phyloP scores from a whole-genome alignment of 2,888 invertebrate species.

The Chromoteleia sp. region DNA sequence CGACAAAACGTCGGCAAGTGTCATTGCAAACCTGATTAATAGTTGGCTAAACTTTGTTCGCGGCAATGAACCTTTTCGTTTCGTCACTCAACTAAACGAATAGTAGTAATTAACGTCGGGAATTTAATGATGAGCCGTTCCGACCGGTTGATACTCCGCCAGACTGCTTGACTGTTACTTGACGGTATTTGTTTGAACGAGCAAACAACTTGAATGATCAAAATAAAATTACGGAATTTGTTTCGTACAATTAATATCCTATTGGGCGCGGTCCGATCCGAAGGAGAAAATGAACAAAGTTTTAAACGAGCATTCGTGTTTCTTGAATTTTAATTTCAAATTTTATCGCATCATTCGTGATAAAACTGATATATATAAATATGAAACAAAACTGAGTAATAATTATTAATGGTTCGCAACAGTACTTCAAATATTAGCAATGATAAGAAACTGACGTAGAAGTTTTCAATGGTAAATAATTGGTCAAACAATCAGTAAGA shows the following conservation, averaged over 20 bases:
- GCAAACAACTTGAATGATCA: conserved; percentile 32
- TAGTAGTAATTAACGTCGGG: conserved; percentile 70
- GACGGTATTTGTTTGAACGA: conserved; percentile 27
- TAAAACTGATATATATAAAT: no score
- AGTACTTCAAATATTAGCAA: no score
- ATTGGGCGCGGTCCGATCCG: neutral
- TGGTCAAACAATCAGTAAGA: no score
- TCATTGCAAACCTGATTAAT: conserved; percentile 75
- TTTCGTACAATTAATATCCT: conserved; percentile 29
- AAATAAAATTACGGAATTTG: conserved; percentile 20
- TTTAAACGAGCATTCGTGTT: neutral
- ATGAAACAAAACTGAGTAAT: no score
- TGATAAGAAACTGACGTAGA: no score
- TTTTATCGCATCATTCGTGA: no score
- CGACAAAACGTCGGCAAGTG: conserved; percentile 71
- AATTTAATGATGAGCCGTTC: conserved; percentile 64
- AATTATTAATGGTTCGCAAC: no score
- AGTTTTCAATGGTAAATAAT: no score
- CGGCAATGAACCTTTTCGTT: conserved; percentile 72
- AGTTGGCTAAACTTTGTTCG: conserved; percentile 73
- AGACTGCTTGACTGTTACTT: conserved; percentile 27
- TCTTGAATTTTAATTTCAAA: conserved; percentile 16
- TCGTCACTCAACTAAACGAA: conserved; percentile 62
- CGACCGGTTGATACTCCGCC: conserved; percentile 53
- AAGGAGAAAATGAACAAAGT: conserved; percentile 12